phyloP scores from a whole-genome alignment of 2,797 vertebrate genomes.

The Carapus acus region DNA sequence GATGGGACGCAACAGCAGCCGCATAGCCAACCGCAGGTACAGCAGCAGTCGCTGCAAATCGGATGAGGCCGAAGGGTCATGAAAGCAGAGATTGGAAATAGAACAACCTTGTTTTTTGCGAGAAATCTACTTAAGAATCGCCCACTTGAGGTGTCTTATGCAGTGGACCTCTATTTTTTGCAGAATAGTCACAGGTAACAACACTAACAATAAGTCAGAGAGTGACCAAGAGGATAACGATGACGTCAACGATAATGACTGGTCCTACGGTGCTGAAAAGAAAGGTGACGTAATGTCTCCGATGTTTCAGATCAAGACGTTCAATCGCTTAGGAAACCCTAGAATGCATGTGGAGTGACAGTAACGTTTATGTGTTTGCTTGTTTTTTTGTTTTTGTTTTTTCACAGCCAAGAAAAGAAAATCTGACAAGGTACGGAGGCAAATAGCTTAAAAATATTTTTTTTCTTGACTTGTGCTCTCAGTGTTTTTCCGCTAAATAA shows the following conservation, averaged over 20 bases:
- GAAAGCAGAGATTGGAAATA: background rate
- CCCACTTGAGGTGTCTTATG: conserved; percentile 24
- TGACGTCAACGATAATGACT: conserved; percentile 97
- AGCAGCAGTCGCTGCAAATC: background rate
- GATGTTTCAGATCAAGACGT: background rate
- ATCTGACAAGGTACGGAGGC: conserved; percentile 85
- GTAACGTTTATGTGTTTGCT: conserved; percentile 15
- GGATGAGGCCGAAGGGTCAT: background rate
- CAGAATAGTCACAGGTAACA: conserved; percentile 92
- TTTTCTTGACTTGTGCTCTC: too few species aligned
- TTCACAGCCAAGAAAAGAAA: conserved; percentile 94
- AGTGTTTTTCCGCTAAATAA: too few species aligned
- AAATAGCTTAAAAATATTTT: too few species aligned
- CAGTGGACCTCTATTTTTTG: conserved; percentile 6
- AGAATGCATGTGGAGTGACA: background rate
- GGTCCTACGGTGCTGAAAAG: conserved; percentile 98
- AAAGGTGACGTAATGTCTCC: conserved; percentile 75
- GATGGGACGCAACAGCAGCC: conserved; percentile 98
- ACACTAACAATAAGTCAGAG: conserved; percentile 97
- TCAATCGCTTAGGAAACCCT: background rate
- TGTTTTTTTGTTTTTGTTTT: too few species aligned
- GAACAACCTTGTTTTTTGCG: background rate
- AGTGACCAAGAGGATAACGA: conserved; percentile 99
- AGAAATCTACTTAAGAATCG: background rate
- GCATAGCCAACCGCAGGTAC: conserved; percentile 94